Base-by-base conservation (phyloP, 2,888 invertebrate genomes). In the Caenorhabditis virilis region DNA sequence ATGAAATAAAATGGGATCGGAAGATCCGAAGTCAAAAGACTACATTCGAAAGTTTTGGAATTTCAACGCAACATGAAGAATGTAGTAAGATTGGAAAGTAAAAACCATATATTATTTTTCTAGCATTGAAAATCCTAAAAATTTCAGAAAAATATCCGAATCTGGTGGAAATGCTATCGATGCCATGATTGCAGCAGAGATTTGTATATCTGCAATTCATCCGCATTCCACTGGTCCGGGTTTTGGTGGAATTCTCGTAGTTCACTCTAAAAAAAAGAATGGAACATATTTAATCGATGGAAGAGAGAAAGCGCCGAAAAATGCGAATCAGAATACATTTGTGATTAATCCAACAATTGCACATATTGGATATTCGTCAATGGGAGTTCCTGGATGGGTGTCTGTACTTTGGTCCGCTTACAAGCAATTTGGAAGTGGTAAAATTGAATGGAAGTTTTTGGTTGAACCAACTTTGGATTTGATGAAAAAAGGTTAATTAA, bases 351-450 rank as follows among this genome's bases (percentile, higher is more conserved):
- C 70, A 7, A 58, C 53, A 4, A 54, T 63, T n/a, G 60, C 59
- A 2, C 60, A 67, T 30, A 57, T 59, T 47, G 71, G 71, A 16
- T 72, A 72, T 36, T 64, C 71, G 2, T 72, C 71, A 1, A 72
- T 62, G 30, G 65, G 61, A 18, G 52, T 62, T 4, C 71, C 71
- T 4, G 71, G 71, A 5, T 55, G 61, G 61, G 54, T 72, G 2
- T 61, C 68, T 5, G 48, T 54, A 16, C 39, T 68, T 11, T 68
- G 65, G 65, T 65, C 48, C 7, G 59, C 59, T 2, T 58, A 27
- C 27, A 58, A 60, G 46, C 61, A 60, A 16, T 72, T 65, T 36
- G 71, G 68, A 42, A 62, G 68, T 39, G 68, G 68, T 20, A 25
- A 50, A n/a, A 33, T 65, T 2, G 5, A 39, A 4, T 72, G 71